Evolutionary conservation across 2,797 vertebrate species (phyloP).

Genomic region (Ctenopoma multispine): DNA sequence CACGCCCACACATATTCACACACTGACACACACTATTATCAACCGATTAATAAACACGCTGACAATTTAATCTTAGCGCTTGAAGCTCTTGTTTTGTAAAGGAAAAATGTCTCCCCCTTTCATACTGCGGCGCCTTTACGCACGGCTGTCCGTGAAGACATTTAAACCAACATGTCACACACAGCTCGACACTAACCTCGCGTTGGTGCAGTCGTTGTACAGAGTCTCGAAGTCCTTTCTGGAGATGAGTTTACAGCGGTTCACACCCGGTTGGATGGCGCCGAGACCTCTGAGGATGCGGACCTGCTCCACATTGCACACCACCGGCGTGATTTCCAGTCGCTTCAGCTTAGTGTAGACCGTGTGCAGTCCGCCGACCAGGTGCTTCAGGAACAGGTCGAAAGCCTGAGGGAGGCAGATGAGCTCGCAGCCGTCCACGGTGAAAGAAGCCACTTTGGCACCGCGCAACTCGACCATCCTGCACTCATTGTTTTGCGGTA

Average conservation of each 20-base stretch:
- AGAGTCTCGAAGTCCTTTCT: slow-evolving; percentile 99
- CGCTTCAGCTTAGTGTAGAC: slow-evolving; percentile 99
- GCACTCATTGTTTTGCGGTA: slow-evolving; percentile 99
- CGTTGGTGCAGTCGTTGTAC: slow-evolving; percentile 99
- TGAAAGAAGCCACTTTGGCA: slow-evolving; percentile 98
- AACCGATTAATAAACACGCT: background rate
- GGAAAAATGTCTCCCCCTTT: slow-evolving; percentile 65
- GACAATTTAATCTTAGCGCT: background rate
- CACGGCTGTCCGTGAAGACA: slow-evolving; percentile 44
- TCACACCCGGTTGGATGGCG: slow-evolving; percentile 98
- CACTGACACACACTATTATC: background rate
- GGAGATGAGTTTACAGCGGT: slow-evolving; percentile 99
- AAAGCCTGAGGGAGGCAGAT: slow-evolving; percentile 99
- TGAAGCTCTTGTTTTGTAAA: slow-evolving; percentile 17
- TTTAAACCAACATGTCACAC: slow-evolving; percentile 21
- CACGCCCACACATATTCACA: background rate
- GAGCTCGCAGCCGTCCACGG: slow-evolving; percentile 97
- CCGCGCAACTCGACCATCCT: slow-evolving; percentile 98
- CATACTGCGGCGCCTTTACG: slow-evolving; percentile 73
- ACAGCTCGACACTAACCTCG: slow-evolving; percentile 86
- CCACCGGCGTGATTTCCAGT: slow-evolving; percentile 98
- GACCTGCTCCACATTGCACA: slow-evolving; percentile 99
- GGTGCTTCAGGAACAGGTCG: slow-evolving; percentile 99
- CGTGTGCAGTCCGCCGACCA: slow-evolving; percentile 98
- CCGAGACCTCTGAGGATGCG: slow-evolving; percentile 97